A percentile compares a stretch with the other conserved stretches of the same genome.
phyloP scores from a whole-genome alignment of 2,797 vertebrate species.

The Myotis pilosus region DNA sequence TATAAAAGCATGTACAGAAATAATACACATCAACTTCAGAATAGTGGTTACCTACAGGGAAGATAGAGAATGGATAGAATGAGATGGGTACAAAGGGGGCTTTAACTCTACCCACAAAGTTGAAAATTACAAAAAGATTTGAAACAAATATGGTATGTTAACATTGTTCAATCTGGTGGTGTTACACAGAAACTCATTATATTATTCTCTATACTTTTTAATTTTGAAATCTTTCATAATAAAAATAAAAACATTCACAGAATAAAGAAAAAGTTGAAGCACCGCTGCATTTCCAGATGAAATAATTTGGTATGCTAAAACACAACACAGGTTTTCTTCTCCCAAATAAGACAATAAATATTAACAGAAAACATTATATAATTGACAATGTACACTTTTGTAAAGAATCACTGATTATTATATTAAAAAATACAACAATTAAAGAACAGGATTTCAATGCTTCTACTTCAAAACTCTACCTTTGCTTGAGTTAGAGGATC shows the following conservation, averaged over 20 bases:
- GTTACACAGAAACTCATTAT: constrained; percentile 27
- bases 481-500: constrained; percentile 35
- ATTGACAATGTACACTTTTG: not conserved
- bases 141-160: constrained; percentile 55
- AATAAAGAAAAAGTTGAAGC: constrained; percentile 34
- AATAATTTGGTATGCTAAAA: constrained; percentile 44
- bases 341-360: constrained; percentile 52
- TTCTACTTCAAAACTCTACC: constrained; percentile 10
- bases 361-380: constrained; percentile 56
- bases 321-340: constrained; percentile 49
- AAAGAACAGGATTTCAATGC: constrained; percentile 43
- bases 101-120: constrained; percentile 51
- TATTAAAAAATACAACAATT: constrained; percentile 48
- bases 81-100: constrained; percentile 29
- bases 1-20: constrained; percentile 66
- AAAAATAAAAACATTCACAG: constrained; percentile 65
- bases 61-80: constrained; percentile 47
- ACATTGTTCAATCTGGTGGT: constrained; percentile 54
- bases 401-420: constrained; percentile 45
- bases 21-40: constrained; percentile 66
- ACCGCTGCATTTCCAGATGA: constrained; percentile 54
- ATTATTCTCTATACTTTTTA: constrained; percentile 37
- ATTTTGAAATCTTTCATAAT: constrained; percentile 44
- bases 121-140: constrained; percentile 62
- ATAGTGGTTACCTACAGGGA: constrained; percentile 22